These are phyloP conservation scores for Suncus etruscus DNA, from an alignment of 2,113 vertebrate species.

Conservation along the genomic window DNA sequence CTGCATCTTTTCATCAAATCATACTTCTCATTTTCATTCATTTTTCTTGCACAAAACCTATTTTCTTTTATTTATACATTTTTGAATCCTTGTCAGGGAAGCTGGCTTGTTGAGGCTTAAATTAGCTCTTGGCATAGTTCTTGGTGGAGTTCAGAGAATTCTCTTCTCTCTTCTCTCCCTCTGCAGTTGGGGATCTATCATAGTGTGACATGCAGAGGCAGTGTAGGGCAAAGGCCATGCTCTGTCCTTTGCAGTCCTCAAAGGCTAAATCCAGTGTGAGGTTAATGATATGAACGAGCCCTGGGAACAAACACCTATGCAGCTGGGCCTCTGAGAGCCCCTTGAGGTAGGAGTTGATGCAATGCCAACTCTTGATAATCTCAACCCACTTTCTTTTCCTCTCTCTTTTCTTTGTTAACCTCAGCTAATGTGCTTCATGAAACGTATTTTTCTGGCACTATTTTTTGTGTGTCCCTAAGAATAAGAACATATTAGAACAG, in stretches of 20 bases:
- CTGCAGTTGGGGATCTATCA: neutral
- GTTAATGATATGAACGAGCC: neutral
- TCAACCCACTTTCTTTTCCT: neutral
- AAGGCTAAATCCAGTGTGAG: neutral
- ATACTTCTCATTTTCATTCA: slow-evolving; percentile 11
- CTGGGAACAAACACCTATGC: neutral
- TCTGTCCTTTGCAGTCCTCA: neutral
- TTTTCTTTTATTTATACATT: slow-evolving; percentile 12
- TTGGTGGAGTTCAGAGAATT: neutral
- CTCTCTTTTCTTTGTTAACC: neutral
- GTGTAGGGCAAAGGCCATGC: neutral
- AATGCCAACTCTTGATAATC: neutral
- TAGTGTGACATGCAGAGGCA: neutral
- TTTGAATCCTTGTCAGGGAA: neutral
- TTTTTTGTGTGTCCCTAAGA: neutral
- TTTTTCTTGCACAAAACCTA: neutral
- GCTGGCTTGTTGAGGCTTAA: slow-evolving; percentile 42
- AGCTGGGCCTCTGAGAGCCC: neutral
- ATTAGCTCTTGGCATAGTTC: neutral
- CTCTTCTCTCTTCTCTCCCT: neutral
- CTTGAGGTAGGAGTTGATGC: neutral
- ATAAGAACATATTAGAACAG: neutral
- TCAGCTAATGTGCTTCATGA: neutral
- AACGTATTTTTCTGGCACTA: neutral
- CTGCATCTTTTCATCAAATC: neutral